phyloP scores from a whole-genome alignment of 2,113 vertebrate genomes.

The Scophthalmus maximus region DNA sequence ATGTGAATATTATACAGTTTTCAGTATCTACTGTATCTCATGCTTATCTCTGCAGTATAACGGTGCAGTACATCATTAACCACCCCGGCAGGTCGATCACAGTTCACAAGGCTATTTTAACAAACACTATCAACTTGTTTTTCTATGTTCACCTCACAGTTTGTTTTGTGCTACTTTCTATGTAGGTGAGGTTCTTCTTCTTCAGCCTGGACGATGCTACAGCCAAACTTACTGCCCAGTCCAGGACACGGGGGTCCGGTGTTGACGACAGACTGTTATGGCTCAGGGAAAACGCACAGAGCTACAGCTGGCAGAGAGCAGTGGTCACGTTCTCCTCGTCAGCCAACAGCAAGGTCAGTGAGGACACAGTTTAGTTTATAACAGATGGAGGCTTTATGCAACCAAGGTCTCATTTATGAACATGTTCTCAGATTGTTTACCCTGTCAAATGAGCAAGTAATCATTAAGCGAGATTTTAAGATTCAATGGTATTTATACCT shows the following conservation, averaged over 20 bases:
- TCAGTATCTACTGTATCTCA: background rate
- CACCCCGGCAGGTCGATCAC: background rate
- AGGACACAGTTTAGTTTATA: background rate
- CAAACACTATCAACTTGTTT: background rate
- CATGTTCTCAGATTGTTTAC: background rate
- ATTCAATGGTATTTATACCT: too few relatives aligned
- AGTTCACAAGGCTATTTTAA: background rate
- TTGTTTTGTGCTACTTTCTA: background rate
- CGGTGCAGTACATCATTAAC: slow-evolving; percentile 1
- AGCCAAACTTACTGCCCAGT: slow-evolving; percentile 51
- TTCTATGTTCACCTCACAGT: background rate
- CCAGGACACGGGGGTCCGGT: slow-evolving; percentile 56
- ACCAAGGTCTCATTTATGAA: background rate
- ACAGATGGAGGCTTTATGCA: background rate
- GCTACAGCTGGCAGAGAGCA: slow-evolving; percentile 78
- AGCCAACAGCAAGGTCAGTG: slow-evolving; percentile 74
- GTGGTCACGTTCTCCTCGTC: slow-evolving; percentile 73
- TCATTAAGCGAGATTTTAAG: too few relatives aligned
- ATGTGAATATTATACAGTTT: background rate
- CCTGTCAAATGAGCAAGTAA: background rate
- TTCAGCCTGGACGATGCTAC: slow-evolving; percentile 60
- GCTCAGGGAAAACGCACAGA: slow-evolving; percentile 46
- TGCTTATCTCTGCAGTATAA: slow-evolving; percentile 1
- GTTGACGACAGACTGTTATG: slow-evolving; percentile 66
- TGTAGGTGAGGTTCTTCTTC: slow-evolving; percentile 79